A percentile compares a stretch with the other conserved stretches of the same genome.
These are phyloP conservation scores for Neotoxoptera formosana DNA, from an alignment of 1,140 invertebrate genomes.

Conservation along the genomic window DNA sequence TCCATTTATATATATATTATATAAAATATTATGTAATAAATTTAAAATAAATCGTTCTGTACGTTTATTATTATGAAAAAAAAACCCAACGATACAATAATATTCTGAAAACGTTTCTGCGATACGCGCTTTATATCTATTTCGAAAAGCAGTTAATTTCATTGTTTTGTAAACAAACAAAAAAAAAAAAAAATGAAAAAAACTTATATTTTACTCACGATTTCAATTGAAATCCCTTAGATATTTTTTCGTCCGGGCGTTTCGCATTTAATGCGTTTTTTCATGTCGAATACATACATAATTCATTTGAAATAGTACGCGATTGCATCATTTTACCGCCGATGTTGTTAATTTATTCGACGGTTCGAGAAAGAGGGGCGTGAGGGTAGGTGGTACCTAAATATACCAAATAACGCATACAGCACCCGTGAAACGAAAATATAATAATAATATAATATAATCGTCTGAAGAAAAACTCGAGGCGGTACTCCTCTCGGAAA, in stretches of 20 bases:
- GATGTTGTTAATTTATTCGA: constrained; percentile 36
- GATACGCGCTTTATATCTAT: neutral
- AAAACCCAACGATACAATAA: constrained; percentile 12
- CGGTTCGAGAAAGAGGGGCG: neutral
- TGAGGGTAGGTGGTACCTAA: neutral
- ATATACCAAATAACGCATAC: neutral
- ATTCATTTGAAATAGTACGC: constrained; percentile 12
- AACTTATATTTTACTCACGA: constrained; percentile 43
- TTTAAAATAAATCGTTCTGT: neutral
- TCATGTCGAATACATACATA: constrained; percentile 17
- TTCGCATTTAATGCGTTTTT: constrained; percentile 30
- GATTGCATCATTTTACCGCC: constrained; percentile 12
- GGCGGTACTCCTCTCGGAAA: neutral
- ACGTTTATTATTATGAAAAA: neutral
- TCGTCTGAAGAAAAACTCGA: neutral
- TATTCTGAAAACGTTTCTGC: constrained; percentile 13
- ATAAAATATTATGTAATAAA: constrained; percentile 14
- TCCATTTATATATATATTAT: constrained; percentile 13
- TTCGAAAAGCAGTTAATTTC: constrained; percentile 23
- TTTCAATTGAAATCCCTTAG: constrained; percentile 3
- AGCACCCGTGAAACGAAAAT: neutral
- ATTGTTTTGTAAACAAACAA: constrained; percentile 1
- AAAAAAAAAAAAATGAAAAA: neutral
- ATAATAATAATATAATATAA: neutral
- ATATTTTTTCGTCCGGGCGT: neutral